Conservation (phyloP, 2,797 vertebrate species). For the Helarctos malayanus region DNA sequence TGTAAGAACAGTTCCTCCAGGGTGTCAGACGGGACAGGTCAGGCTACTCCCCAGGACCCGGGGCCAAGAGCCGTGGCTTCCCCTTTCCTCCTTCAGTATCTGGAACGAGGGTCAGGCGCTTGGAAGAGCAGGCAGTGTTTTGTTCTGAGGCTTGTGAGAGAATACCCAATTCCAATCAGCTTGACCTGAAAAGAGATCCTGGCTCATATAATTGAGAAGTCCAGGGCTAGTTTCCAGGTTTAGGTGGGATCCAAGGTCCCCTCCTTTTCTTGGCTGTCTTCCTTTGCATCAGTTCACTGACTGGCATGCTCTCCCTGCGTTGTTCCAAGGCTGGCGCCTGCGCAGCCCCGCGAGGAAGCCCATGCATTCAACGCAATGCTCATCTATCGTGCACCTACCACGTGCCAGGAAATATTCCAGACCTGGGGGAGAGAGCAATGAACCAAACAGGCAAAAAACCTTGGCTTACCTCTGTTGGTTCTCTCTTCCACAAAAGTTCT, state of each 20-base stretch:
- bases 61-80: neutral
- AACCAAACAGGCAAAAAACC: accelerated
- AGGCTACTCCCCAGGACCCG: neutral
- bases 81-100: neutral
- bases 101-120: neutral
- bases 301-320: accelerated
- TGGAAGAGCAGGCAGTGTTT: neutral
- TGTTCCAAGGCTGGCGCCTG: neutral
- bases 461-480: too few species aligned
- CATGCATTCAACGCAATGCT: accelerated
- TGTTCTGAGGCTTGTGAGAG: neutral
- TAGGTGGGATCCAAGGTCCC: neutral
- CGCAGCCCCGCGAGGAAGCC: accelerated
- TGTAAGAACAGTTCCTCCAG: neutral
- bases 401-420: too few species aligned
- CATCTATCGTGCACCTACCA: accelerated
- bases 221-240: neutral
- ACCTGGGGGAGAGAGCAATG: neutral
- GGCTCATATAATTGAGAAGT: neutral
- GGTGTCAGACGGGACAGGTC: too few species aligned
- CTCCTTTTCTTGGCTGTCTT: neutral
- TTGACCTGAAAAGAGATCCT: neutral
- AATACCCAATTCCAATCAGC: too few species aligned
- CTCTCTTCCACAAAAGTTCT: neutral
- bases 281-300: accelerated